Evolutionary conservation across 2,797 vertebrate genomes (phyloP).

Genomic region (Tadarida brasiliensis): DNA sequence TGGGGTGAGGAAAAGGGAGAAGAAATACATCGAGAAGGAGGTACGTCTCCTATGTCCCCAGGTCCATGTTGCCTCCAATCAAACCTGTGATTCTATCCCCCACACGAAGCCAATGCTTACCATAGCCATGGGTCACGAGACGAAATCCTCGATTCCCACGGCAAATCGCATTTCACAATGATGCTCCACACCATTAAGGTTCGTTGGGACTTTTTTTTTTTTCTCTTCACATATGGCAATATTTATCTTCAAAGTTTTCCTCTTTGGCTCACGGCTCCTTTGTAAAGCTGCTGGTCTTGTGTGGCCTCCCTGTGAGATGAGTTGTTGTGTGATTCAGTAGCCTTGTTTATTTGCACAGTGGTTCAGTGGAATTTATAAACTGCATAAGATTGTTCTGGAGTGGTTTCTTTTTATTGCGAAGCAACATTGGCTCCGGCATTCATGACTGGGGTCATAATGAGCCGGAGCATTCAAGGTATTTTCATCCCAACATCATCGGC

Average conservation of each 20-base stretch:
- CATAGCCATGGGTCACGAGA: constrained; percentile 76
- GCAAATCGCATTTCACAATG: constrained; percentile 87
- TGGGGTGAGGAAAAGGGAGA: neutral
- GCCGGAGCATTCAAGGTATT: constrained; percentile 84
- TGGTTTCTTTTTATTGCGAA: constrained; percentile 87
- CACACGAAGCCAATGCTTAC: constrained; percentile 78
- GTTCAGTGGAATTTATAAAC: constrained; percentile 91
- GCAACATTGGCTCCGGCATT: constrained; percentile 84
- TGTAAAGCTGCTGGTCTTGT: constrained; percentile 89
- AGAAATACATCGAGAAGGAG: neutral
- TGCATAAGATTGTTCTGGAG: constrained; percentile 89
- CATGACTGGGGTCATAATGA: constrained; percentile 84
- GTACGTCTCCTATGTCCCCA: constrained; percentile 47
- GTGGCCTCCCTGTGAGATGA: constrained; percentile 90
- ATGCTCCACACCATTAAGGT: constrained; percentile 86
- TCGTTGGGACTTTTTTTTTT: constrained; percentile 85
- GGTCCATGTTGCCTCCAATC: constrained; percentile 26
- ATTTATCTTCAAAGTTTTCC: constrained; percentile 92
- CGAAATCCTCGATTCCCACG: constrained; percentile 85
- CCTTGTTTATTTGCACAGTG: constrained; percentile 91
- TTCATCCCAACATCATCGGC: constrained; percentile 84
- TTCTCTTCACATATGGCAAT: constrained; percentile 90
- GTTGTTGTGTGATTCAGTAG: constrained; percentile 93
- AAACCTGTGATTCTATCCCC: constrained; percentile 72
- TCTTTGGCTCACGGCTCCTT: constrained; percentile 87